phyloP scores from a whole-genome alignment of 2,113 vertebrate species.

The Cebus imitator region DNA sequence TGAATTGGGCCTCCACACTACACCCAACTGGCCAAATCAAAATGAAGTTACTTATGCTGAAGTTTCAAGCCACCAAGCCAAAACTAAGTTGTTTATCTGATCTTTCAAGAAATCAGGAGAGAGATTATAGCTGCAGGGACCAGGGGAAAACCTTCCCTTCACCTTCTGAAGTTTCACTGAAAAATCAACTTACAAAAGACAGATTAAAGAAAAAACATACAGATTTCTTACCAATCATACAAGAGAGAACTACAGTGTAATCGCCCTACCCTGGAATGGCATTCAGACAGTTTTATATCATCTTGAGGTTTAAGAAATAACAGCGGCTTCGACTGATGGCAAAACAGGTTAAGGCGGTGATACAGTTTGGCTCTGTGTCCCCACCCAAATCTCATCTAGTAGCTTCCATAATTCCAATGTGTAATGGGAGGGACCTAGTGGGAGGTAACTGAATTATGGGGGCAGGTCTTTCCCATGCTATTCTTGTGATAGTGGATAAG shows the following conservation, averaged over 20 bases:
- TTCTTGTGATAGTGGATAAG: too few species aligned
- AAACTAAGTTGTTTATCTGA: neutral
- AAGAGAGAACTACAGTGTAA: too few species aligned
- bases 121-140: neutral
- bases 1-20: too few species aligned
- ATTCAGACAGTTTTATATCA: neutral
- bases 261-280: too few species aligned
- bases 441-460: too few species aligned
- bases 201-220: neutral
- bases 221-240: too few species aligned
- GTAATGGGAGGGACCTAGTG: too few species aligned
- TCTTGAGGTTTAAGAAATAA: neutral
- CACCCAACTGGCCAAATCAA: neutral
- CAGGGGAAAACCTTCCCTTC: neutral
- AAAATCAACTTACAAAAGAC: neutral
- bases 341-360: neutral
- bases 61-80: neutral
- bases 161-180: neutral
- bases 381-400: too few species aligned
- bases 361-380: neutral
- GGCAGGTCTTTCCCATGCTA: too few species aligned
- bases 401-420: too few species aligned
- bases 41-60: neutral
- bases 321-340: neutral
- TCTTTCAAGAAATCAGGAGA: neutral